A percentile compares a stretch with the other conserved stretches of the same genome.
phyloP scores from a whole-genome alignment of 2,113 vertebrate genomes.

The Psophia crepitans region DNA sequence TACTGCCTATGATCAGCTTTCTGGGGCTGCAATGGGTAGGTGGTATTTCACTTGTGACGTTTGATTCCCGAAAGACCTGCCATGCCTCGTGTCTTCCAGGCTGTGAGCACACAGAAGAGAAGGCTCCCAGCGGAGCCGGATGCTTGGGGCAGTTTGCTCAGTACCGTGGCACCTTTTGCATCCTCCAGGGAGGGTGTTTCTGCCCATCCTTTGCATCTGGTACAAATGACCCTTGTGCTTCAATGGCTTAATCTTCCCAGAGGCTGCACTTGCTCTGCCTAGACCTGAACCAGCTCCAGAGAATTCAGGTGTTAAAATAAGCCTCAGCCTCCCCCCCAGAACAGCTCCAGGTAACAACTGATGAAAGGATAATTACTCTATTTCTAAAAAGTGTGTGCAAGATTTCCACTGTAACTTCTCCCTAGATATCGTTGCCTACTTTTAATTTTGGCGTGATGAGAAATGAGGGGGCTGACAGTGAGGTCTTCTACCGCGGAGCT shows the following conservation, averaged over 20 bases:
- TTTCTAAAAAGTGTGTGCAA: background rate
- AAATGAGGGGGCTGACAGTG: background rate
- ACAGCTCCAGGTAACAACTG: conserved; percentile 25
- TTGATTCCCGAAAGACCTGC: background rate
- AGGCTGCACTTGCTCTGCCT: conserved; percentile 28
- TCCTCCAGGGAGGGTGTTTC: background rate
- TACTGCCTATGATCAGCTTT: background rate
- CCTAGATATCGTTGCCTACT: background rate
- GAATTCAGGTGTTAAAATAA: conserved; percentile 42
- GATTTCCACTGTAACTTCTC: background rate
- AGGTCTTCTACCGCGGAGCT: background rate
- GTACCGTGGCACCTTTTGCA: background rate
- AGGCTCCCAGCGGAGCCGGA: background rate
- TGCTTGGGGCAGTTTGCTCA: background rate
- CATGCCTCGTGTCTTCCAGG: background rate
- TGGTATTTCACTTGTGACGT: background rate
- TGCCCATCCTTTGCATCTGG: background rate
- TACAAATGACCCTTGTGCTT: conserved; percentile 20
- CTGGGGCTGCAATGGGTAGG: background rate
- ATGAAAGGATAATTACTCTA: conserved; percentile 51
- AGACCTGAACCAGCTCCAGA: background rate
- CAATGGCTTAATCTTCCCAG: background rate
- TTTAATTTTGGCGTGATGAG: background rate
- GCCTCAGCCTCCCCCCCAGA: background rate
- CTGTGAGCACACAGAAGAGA: background rate